phyloP scores from a whole-genome alignment of 2,797 vertebrate genomes.

The Apogon talboti region DNA sequence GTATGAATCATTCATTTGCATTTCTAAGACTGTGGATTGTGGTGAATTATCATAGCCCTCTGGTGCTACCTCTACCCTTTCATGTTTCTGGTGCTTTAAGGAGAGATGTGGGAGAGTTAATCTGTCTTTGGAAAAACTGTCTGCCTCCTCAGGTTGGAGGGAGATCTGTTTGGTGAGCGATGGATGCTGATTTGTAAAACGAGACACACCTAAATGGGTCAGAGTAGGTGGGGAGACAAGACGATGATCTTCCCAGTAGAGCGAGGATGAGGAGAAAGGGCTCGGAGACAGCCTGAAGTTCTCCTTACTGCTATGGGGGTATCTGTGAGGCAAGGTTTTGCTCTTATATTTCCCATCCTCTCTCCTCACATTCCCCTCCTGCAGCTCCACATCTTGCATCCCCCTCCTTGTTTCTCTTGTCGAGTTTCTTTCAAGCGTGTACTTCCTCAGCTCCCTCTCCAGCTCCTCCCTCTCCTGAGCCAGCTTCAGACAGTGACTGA shows the following conservation, averaged over 20 bases:
- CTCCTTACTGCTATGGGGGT: conserved; percentile 41
- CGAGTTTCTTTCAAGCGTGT: conserved; percentile 59
- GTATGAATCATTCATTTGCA: conserved; percentile 56
- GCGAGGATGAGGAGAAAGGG: conserved; percentile 65
- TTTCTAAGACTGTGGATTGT: conserved; percentile 55
- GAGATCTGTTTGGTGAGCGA: conserved; percentile 37
- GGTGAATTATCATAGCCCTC: conserved; percentile 54
- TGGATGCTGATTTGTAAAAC: conserved; percentile 28
- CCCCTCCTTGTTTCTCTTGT: conserved; percentile 26
- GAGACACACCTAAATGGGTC: conserved; percentile 8
- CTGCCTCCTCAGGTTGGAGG: conserved; percentile 30
- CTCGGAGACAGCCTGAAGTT: conserved; percentile 43
- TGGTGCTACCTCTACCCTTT: conserved; percentile 51
- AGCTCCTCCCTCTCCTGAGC: conserved; percentile 83
- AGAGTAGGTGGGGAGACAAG: conserved; percentile 52
- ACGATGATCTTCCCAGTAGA: conserved; percentile 67
- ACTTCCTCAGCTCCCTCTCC: conserved; percentile 79
- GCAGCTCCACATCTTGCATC: conserved; percentile 6
- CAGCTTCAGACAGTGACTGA: conserved; percentile 81
- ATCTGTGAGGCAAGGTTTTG: conserved; percentile 63
- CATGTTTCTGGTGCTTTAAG: conserved; percentile 63
- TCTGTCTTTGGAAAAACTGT: conserved; percentile 46
- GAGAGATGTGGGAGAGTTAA: conserved; percentile 65
- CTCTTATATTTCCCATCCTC: conserved; percentile 63
- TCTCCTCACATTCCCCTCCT: not conserved